Evolutionary conservation across 2,113 vertebrate species (phyloP).

Genomic region (Dendrocopos noguchii): DNA sequence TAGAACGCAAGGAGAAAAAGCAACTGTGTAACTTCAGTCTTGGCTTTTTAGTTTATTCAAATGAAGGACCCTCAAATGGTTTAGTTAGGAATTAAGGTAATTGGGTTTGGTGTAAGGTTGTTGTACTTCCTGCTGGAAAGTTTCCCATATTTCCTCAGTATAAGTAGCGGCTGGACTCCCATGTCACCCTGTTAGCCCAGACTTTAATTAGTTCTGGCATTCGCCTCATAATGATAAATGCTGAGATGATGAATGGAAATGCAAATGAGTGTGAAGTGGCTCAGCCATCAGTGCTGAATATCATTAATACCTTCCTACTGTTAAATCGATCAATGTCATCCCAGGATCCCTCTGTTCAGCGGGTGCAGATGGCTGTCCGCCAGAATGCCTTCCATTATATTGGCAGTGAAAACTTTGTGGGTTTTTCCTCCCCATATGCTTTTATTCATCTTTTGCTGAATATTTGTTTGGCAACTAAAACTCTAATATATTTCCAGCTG

Average conservation of each 20-base stretch:
- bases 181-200: conserved; percentile 90
- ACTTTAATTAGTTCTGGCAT: conserved; percentile 99
- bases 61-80: conserved; percentile 85
- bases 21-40: conserved; percentile 34
- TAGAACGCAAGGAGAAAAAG: conserved; percentile 1
- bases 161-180: conserved; percentile 82
- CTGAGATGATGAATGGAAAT: conserved; percentile 96
- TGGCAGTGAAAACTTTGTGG: conserved; percentile 68
- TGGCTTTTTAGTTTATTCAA: conserved; percentile 75
- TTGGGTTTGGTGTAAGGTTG: conserved; percentile 89
- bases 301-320: conserved; percentile 96
- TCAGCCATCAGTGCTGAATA: conserved; percentile 87
- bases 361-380: conserved; percentile 80
- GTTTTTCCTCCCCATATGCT: conserved; percentile 78
- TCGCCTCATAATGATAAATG: conserved; percentile 92
- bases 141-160: conserved; percentile 79
- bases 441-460: conserved; percentile 80
- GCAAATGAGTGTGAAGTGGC: conserved; percentile 93
- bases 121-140: conserved; percentile 86
- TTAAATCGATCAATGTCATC: conserved; percentile 95
- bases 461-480: conserved; percentile 82
- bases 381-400: conserved; percentile 76
- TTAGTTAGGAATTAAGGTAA: conserved; percentile 90
- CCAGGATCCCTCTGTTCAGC: conserved; percentile 78
- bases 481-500: conserved; percentile 85